These are phyloP conservation scores for Apamea crenata DNA, from an alignment of 2,888 invertebrate species.

Conservation along the genomic window DNA sequence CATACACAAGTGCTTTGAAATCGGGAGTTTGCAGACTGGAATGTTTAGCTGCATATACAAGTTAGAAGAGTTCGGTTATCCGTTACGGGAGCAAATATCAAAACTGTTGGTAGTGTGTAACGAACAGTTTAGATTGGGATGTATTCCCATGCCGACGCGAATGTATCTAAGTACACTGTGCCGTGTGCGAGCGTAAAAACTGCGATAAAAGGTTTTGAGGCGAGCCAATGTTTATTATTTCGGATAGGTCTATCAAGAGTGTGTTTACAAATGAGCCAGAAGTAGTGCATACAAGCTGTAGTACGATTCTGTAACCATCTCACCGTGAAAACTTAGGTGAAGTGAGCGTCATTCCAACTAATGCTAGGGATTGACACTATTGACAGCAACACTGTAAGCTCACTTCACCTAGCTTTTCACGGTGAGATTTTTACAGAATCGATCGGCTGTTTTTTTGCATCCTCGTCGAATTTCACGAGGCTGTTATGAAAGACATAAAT, in stretches of 20 bases:
- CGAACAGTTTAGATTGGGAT: constrained; percentile 21
- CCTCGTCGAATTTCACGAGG: too few relatives aligned
- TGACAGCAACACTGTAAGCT: too few relatives aligned
- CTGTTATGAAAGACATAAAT: too few relatives aligned
- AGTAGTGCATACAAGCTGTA: too few relatives aligned
- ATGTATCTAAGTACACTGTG: not conserved
- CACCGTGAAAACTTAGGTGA: too few relatives aligned
- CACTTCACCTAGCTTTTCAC: too few relatives aligned
- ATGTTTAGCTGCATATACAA: constrained; percentile 10
- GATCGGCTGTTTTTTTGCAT: too few relatives aligned
- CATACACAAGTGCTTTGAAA: not conserved
- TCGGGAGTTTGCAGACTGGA: not conserved
- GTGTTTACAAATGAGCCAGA: not conserved
- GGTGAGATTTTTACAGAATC: too few relatives aligned
- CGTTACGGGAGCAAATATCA: constrained; percentile 5
- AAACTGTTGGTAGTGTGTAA: constrained; percentile 8
- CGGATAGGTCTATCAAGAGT: not conserved
- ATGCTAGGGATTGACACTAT: too few relatives aligned
- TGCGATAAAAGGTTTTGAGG: too few relatives aligned
- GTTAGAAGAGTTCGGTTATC: constrained; percentile 4
- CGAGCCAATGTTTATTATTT: not conserved
- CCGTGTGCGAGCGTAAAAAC: not conserved
- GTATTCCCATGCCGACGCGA: not conserved
- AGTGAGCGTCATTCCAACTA: too few relatives aligned
- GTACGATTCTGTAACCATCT: too few relatives aligned